These are phyloP conservation scores for Parelbella ahira DNA, from an alignment of 2,888 invertebrate species.

Conservation along the genomic window DNA sequence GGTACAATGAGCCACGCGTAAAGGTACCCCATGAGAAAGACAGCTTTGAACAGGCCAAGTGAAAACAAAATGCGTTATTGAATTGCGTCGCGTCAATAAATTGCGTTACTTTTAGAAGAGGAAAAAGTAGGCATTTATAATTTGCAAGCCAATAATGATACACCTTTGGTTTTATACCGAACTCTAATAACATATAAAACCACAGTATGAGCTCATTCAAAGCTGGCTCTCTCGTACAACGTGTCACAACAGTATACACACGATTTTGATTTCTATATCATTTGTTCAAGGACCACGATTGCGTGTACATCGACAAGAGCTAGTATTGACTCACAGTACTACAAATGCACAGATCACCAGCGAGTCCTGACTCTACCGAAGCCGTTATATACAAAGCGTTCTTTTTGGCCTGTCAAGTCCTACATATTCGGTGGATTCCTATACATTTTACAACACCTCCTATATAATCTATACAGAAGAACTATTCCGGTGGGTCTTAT, in stretches of 20 bases:
- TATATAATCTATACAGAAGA: conserved; percentile 50
- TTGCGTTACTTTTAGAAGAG: conserved; percentile 13
- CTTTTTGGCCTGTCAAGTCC: conserved; percentile 69
- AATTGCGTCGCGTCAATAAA: too few relatives aligned
- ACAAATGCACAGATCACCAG: conserved; percentile 29
- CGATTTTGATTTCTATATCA: conserved; percentile 6
- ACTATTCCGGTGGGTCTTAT: conserved; percentile 67
- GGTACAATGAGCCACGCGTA: conserved; percentile 27
- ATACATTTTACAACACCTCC: conserved; percentile 33
- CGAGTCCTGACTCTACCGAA: conserved; percentile 32
- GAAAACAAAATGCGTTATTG: too few relatives aligned
- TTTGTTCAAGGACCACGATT: conserved; percentile 11
- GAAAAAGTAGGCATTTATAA: conserved; percentile 21
- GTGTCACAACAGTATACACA: conserved; percentile 12
- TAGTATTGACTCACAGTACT: conserved; percentile 27
- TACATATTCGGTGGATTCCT: conserved; percentile 61
- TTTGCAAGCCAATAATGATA: background rate
- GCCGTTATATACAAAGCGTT: conserved; percentile 69
- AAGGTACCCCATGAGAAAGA: conserved; percentile 4
- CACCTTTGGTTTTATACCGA: background rate
- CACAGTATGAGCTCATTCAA: too few relatives aligned
- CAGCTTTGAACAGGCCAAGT: conserved; percentile 1
- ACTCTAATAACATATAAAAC: too few relatives aligned
- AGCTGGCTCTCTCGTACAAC: conserved; percentile 2
- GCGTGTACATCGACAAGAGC: conserved; percentile 12